These are phyloP conservation scores for Streptopelia turtur DNA, from an alignment of 2,797 vertebrate genomes.

Conservation along the genomic window DNA sequence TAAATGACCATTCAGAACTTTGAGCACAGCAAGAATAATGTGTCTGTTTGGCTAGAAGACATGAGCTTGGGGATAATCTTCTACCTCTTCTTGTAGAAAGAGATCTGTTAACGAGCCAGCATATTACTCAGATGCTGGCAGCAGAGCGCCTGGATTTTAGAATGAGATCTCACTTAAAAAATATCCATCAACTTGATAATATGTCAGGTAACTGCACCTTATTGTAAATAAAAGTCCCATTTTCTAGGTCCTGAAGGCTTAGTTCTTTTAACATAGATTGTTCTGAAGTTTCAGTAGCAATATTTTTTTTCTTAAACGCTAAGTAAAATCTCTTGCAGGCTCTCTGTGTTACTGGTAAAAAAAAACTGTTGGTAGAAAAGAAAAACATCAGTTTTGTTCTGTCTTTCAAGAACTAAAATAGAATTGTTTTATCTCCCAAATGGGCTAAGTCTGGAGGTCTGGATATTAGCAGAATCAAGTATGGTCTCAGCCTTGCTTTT, in stretches of 20 bases:
- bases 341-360: not conserved
- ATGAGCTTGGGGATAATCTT: constrained; percentile 62
- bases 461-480: not conserved
- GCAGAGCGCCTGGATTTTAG: not conserved
- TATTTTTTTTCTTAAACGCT: not conserved
- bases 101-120: constrained; percentile 59
- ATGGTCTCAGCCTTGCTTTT: not conserved
- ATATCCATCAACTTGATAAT: not conserved
- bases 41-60: constrained; percentile 62
- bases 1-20: constrained; percentile 71
- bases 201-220: constrained; percentile 6
- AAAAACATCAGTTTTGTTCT: not conserved
- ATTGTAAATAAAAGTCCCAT: not conserved
- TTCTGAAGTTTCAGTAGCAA: not conserved
- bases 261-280: not conserved
- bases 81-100: constrained; percentile 46
- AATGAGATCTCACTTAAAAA: constrained; percentile 26
- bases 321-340: not conserved
- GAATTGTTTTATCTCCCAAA: not conserved
- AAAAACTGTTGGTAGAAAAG: not conserved
- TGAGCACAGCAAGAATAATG: constrained; percentile 52
- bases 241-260: not conserved
- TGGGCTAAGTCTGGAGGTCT: not conserved
- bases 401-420: not conserved
- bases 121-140: constrained; percentile 63